Percentiles rank a stretch among this genome's conserved stretches.
These are phyloP conservation scores for Ferdinandea cuprea DNA, from an alignment of 2,888 invertebrate species.

Conservation along the genomic window DNA sequence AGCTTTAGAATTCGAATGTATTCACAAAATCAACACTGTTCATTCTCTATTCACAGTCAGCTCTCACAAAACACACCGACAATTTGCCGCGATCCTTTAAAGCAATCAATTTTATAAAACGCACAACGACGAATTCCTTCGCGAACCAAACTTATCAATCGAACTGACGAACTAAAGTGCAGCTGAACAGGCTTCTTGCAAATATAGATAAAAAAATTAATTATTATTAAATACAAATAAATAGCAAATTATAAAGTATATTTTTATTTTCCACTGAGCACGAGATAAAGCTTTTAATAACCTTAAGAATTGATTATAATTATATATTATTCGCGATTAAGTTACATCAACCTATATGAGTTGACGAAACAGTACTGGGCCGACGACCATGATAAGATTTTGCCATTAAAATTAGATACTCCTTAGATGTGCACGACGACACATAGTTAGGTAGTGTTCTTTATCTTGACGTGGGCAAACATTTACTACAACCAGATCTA, in stretches of 20 bases:
- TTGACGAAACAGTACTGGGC: not conserved
- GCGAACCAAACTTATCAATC: slow-evolving; percentile 24
- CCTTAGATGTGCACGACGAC: not conserved
- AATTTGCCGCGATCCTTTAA: slow-evolving; percentile 10
- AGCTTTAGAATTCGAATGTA: too few relatives aligned
- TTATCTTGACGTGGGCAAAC: slow-evolving; percentile 1
- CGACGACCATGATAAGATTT: slow-evolving; percentile 19
- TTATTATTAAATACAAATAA: slow-evolving; percentile 29
- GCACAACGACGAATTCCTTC: slow-evolving; percentile 12
- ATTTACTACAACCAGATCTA: not conserved
- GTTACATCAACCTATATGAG: slow-evolving; percentile 2
- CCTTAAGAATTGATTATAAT: slow-evolving; percentile 21
- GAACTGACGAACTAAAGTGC: slow-evolving; percentile 24
- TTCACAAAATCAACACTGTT: too few relatives aligned
- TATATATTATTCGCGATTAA: slow-evolving; percentile 34
- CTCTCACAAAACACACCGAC: slow-evolving; percentile 6
- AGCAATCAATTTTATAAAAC: slow-evolving; percentile 31
- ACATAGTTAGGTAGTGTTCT: not conserved
- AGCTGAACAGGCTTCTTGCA: slow-evolving; percentile 34
- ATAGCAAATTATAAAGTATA: not conserved
- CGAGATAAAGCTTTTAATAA: slow-evolving; percentile 39
- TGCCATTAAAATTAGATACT: slow-evolving; percentile 1
- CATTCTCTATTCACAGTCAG: too few relatives aligned
- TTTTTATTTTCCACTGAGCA: too few relatives aligned
- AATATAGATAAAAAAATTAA: slow-evolving; percentile 38